Evolutionary conservation across 2,888 invertebrate genomes (phyloP), one percentile per base, ranked within the genome.

Genomic region (Hymenopus coronatus): DNA sequence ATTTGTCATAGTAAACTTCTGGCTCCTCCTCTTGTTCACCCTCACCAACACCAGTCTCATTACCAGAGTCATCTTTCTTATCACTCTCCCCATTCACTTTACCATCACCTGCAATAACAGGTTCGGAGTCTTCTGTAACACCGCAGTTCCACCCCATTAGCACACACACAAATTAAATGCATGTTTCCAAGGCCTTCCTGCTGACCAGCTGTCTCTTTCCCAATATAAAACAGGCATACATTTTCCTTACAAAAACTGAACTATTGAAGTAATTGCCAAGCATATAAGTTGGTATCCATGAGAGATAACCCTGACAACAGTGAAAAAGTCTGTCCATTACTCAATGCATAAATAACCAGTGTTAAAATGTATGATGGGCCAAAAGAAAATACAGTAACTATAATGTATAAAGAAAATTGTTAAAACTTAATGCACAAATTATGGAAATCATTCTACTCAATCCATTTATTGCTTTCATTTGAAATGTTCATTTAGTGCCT

Each of bases 31-130:
- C 97, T 15, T 95, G 95, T 92, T 97, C 97, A 25, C 96, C 95
- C 92, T 97, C 97, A 3, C 97, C 97, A 54, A 97, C 97, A 46
- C 97, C 97, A 25, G 97, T 98, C 93, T 98, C 98, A 92, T 98
- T 98, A 88, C 97, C 98, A 54, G 97, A 97, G 93, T 98, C 98
- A 92, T 98, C 98, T 92, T 98, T 97, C 94, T 97, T 97, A 92
- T 97, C 97, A 90, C 95, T 95, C 92, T 96, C 96, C 85, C 95
- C 95, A 91, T 94, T 94, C 91, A 93, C 93, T 92, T 93, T 91
- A 40, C 92, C 83, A 91, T 89, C 89, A 83, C 90, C 90, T 85
- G 89, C 82, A 85, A 90, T 87, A 83, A 88, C 88, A 89, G 90
- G 89, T 89, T 89, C 90, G 81, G 89, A 87, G 84, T 89, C 89